Evolutionary conservation across 2,113 vertebrate genomes (phyloP).

Genomic region (Elephantulus edwardii): DNA sequence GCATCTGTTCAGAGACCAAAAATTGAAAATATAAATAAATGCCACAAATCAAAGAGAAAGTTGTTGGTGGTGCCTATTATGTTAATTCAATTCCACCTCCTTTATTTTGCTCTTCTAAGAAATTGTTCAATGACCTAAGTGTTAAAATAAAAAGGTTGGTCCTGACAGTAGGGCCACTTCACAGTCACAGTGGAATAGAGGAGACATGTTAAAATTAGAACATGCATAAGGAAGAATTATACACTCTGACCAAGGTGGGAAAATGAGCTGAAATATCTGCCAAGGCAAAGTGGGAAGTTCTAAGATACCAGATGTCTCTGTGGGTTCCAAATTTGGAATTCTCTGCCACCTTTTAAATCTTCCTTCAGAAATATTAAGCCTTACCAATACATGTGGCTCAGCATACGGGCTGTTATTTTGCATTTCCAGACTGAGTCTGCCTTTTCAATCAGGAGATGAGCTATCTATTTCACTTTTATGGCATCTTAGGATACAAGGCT

Average conservation of each 20-base stretch:
- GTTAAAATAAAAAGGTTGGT: constrained; percentile 55
- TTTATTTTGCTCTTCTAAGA: constrained; percentile 48
- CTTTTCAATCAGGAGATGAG: constrained; percentile 54
- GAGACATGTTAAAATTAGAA: constrained; percentile 71
- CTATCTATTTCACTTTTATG: constrained; percentile 55
- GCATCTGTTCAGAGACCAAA: constrained; percentile 52
- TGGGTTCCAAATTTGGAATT: constrained; percentile 76
- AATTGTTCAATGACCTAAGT: constrained; percentile 62
- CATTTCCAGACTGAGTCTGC: constrained; percentile 68
- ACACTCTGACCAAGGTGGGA: constrained; percentile 74
- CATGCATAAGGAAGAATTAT: constrained; percentile 61
- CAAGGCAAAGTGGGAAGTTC: constrained; percentile 72
- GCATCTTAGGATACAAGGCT: neutral
- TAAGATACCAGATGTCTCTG: constrained; percentile 77
- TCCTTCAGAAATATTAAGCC: constrained; percentile 65
- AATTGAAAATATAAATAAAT: constrained; percentile 41
- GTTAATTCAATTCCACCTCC: constrained; percentile 42
- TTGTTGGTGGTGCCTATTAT: neutral
- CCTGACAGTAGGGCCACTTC: constrained; percentile 54
- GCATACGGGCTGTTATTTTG: constrained; percentile 73
- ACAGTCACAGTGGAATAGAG: constrained; percentile 42
- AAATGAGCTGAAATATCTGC: constrained; percentile 72
- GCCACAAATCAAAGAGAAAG: neutral
- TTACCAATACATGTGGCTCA: constrained; percentile 69
- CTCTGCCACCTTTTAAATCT: constrained; percentile 73